These are phyloP conservation scores for Thripadectes ignobilis DNA, from an alignment of 2,797 vertebrate genomes.

Conservation along the genomic window DNA sequence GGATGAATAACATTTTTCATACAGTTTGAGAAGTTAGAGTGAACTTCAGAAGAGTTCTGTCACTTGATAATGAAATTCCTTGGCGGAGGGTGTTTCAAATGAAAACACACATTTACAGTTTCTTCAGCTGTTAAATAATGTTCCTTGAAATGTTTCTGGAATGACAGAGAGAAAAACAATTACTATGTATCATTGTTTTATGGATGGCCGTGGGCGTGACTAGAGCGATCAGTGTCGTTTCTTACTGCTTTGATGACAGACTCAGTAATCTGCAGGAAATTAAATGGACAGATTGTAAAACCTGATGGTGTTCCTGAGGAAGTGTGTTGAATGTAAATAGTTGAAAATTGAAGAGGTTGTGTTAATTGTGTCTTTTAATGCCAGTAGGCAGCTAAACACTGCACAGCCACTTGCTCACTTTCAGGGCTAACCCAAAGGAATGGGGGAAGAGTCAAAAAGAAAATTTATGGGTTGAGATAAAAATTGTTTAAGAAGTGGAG, in stretches of 20 bases:
- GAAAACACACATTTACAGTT: not conserved
- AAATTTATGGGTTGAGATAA: not conserved
- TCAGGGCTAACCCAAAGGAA: fast-evolving
- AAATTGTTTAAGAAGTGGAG: not conserved
- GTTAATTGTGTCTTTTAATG: not conserved
- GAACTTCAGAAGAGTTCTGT: not conserved
- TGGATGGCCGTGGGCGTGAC: not conserved
- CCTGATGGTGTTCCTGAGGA: not conserved
- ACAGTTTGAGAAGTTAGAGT: not conserved
- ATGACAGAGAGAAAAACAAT: not conserved
- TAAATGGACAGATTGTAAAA: not conserved
- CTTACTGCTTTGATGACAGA: not conserved
- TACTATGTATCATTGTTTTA: not conserved
- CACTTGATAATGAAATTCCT: not conserved
- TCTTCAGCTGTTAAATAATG: not conserved
- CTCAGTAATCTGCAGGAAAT: not conserved
- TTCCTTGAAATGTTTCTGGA: not conserved
- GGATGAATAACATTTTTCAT: not conserved
- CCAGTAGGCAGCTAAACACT: not conserved
- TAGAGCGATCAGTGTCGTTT: not conserved
- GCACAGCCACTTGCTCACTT: not conserved
- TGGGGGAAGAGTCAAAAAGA: not conserved
- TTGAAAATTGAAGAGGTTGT: not conserved
- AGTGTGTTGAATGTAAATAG: not conserved
- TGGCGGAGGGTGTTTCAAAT: not conserved